Evolutionary conservation across 2,888 invertebrate species (phyloP), one percentile per base, ranked within the genome.

Genomic region (Pachycephus smyrnensis): DNA sequence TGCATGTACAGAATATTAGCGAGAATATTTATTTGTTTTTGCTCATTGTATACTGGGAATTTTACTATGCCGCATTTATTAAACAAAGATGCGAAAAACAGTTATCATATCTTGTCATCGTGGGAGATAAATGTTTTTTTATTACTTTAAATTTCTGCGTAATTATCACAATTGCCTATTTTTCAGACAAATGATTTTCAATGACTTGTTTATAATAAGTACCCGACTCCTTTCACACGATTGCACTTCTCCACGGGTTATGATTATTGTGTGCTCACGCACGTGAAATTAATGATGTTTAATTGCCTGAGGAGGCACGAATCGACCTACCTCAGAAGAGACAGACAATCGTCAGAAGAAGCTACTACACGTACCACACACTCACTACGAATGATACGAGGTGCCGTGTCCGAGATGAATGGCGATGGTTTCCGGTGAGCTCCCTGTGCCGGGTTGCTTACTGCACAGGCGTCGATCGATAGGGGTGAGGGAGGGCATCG

Each of bases 391-490:
- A 71, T 71, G 71, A 71, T 33, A 71, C 75, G 75, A 80, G 80
- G 35, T 69, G 77, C 76, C 73, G 80, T 81, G 77, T 79, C 75
- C 77, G 78, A 77, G 82, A 83, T 85, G 82, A 83, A 84, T 83
- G 82, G 82, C 84, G 84, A 87, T 88, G 86, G 81, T 82, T 84
- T 83, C 80, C 83, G 81, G 84, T 83, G 81, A 75, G 55, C 55
- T 55, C 23, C 81, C 85, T 83, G 76, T 74, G 75, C 79, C 79
- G 79, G 80, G 76, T 83, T 84, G 82, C 80, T 82, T 82, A 88
- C 88, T 88, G 88, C 88, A 88, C 88, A 88, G 88, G 88, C 88
- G 88, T 88, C 88, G 86, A 88, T 88, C 88, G 87, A 88, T 88
- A 88, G 84, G 81, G 79, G 84, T 81, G 80, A 85, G 84, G 81